Evolutionary conservation across 2,888 invertebrate species (phyloP).

Genomic region (Oxycera nigricornis): DNA sequence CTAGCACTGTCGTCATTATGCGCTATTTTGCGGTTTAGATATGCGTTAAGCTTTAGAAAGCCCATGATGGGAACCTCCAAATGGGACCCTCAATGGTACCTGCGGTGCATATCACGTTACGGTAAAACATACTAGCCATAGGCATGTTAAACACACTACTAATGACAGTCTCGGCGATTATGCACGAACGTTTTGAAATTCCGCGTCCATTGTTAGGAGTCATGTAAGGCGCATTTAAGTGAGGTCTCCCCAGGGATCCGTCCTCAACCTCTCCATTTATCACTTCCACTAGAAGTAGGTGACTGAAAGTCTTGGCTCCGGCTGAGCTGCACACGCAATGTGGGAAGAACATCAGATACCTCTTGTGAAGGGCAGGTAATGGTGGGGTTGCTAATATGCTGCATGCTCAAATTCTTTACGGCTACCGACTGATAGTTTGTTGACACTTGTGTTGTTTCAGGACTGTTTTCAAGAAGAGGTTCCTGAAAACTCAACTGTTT

Average conservation of each 20-base stretch:
- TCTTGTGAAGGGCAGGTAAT: no score
- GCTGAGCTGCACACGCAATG: background rate
- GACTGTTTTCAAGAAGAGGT: no score
- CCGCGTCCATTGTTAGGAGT: conserved; percentile 1
- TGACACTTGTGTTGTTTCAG: no score
- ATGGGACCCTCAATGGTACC: background rate
- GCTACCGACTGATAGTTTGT: no score
- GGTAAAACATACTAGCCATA: background rate
- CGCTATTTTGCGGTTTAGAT: conserved; percentile 16
- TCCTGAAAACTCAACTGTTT: no score
- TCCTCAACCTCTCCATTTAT: background rate
- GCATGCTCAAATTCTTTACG: no score
- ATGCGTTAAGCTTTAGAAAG: background rate
- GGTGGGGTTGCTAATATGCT: no score
- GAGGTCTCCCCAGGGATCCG: background rate
- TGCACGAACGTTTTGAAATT: conserved; percentile 10
- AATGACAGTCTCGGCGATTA: conserved; percentile 8
- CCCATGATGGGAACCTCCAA: background rate
- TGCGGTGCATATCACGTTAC: background rate
- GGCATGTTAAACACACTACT: background rate
- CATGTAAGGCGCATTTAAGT: background rate
- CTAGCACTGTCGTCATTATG: background rate
- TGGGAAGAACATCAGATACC: background rate
- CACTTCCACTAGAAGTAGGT: background rate
- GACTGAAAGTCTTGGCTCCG: background rate